Conservation (phyloP, 2,888 invertebrate genomes). For the Xanthia icteritia region DNA sequence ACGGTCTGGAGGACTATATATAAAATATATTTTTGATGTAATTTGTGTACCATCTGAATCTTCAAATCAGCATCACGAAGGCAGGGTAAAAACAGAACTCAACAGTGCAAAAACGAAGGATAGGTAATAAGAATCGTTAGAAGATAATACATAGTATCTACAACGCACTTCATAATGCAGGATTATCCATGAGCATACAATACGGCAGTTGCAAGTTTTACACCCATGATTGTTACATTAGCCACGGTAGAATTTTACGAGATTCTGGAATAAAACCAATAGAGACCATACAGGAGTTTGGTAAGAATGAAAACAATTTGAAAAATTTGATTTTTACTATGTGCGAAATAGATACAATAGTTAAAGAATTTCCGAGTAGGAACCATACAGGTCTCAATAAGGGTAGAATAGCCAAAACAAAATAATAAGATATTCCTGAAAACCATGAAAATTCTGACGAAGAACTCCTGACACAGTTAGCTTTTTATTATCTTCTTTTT, state of each 20-base stretch:
- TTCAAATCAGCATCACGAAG: too few relatives aligned
- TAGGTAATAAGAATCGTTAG: neutral
- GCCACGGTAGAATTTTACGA: constrained; percentile 26
- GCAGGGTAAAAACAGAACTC: neutral
- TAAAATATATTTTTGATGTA: too few relatives aligned
- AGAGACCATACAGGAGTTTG: neutral
- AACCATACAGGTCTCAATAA: neutral
- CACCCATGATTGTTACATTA: constrained; percentile 26
- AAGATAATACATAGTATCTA: neutral
- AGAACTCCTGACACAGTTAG: constrained; percentile 18
- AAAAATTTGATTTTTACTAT: too few relatives aligned
- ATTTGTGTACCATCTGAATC: too few relatives aligned
- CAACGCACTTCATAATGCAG: neutral
- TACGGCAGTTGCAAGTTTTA: constrained; percentile 16
- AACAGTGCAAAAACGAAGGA: neutral
- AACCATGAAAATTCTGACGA: neutral
- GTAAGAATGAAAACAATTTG: too few relatives aligned
- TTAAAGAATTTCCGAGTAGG: too few relatives aligned
- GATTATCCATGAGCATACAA: neutral
- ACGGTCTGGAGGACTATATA: too few relatives aligned
- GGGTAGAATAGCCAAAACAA: neutral
- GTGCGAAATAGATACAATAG: too few relatives aligned
- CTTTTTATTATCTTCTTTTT: too few relatives aligned
- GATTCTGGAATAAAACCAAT: constrained; percentile 6
- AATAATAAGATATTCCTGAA: neutral